A percentile compares a stretch with the other conserved stretches of the same genome.
Evolutionary conservation across 2,888 invertebrate species (phyloP).

Genomic region (Habrosyne pyritoides): DNA sequence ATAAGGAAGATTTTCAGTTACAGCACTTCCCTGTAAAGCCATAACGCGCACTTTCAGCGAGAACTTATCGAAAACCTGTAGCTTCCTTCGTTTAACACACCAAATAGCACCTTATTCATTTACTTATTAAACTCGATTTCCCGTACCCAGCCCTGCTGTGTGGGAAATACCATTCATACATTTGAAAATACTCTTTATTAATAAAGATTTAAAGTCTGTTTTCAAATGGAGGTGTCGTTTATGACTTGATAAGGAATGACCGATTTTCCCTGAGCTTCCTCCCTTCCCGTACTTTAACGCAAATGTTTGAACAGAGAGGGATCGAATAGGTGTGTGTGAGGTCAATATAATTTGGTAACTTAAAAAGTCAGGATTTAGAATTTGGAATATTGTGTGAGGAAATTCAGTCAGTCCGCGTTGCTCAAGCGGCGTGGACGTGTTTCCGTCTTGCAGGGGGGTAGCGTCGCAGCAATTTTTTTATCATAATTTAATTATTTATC

Average conservation of each 20-base stretch:
- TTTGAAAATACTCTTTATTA: conserved; percentile 22
- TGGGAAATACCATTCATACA: conserved; percentile 8
- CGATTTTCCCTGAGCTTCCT: conserved; percentile 42
- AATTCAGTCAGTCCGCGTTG: conserved; percentile 48
- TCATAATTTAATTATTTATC: background rate
- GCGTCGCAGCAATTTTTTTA: background rate
- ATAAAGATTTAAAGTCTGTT: conserved; percentile 10
- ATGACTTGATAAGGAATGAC: conserved; percentile 53
- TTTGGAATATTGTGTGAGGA: conserved; percentile 29
- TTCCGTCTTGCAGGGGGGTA: background rate
- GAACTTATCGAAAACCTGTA: conserved; percentile 77
- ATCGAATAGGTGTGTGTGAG: conserved; percentile 42
- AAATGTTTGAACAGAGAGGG: conserved; percentile 47
- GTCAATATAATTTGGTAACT: conserved; percentile 50
- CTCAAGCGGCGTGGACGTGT: conserved; percentile 37
- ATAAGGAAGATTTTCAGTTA: conserved; percentile 32
- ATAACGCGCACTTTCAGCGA: conserved; percentile 62
- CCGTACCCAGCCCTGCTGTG: background rate
- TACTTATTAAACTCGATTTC: background rate
- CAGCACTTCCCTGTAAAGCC: conserved; percentile 34
- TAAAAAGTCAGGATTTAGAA: conserved; percentile 41
- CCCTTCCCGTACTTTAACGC: conserved; percentile 32
- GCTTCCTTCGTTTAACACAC: conserved; percentile 45
- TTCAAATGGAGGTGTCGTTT: conserved; percentile 8
- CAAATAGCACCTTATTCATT: conserved; percentile 22